phyloP scores from a whole-genome alignment of 2,888 invertebrate species.

The Agonopterix subpropinquella region DNA sequence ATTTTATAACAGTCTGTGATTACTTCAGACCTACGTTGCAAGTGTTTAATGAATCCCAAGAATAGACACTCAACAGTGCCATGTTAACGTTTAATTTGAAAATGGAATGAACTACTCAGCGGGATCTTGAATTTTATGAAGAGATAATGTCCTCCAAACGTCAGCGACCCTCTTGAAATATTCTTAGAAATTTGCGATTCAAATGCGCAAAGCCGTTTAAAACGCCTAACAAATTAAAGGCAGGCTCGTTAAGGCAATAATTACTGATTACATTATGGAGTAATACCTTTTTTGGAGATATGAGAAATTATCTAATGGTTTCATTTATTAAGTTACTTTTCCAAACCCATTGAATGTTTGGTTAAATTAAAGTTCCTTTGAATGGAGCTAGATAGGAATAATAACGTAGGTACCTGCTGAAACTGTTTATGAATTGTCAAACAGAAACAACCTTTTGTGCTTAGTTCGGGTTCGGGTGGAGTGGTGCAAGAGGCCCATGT shows the following conservation, averaged over 20 bases:
- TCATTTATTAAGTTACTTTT: too few species aligned
- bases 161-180: slow-evolving; percentile 65
- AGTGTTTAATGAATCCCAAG: background rate
- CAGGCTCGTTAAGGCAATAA: slow-evolving; percentile 72
- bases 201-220: slow-evolving; percentile 75
- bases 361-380: too few species aligned
- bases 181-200: slow-evolving; percentile 75
- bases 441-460: background rate
- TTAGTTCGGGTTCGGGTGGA: slow-evolving; percentile 19
- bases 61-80: slow-evolving; percentile 10
- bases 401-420: too few species aligned
- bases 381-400: too few species aligned
- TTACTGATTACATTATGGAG: slow-evolving; percentile 72
- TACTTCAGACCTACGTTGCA: background rate
- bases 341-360: too few species aligned
- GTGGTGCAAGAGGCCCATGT: slow-evolving; percentile 39
- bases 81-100: slow-evolving; percentile 54
- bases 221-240: slow-evolving; percentile 75
- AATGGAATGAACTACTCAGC: slow-evolving; percentile 64
- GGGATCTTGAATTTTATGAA: slow-evolving; percentile 72
- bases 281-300: slow-evolving; percentile 32
- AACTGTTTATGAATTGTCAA: background rate
- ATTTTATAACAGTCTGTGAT: too few species aligned
- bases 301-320: slow-evolving; percentile 4
- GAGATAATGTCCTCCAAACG: slow-evolving; percentile 72